Base-by-base conservation (phyloP, 2,113 vertebrate species). In the Coreoperca whiteheadi region DNA sequence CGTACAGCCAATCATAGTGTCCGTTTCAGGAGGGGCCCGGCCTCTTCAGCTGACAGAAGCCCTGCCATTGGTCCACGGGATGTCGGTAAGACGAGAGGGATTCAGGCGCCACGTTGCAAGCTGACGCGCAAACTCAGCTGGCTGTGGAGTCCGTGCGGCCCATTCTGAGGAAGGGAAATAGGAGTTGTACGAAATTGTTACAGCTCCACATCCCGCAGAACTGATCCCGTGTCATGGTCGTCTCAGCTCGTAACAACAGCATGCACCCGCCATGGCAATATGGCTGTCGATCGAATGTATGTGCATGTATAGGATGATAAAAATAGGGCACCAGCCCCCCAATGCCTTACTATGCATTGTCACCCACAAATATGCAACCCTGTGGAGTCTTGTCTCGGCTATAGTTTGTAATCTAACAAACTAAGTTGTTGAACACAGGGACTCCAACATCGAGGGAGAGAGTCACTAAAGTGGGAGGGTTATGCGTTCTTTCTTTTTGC, bases 21-120 rank as follows among this genome's bases (percentile, higher is more conserved):
- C 11, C 57, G 57, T 91, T 90, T 83, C 75, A 78, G 1, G 21
- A 3, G 4, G 2, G 3, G 25, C 16, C 65, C 82, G 1, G 54
- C 79, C 64, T 41, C 21, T 0, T 72, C 54, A 59, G 11, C 20
- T 74, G 69, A 25, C 9, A 85, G 50, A 1, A 28, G 6, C 28
- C 15, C 75, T 50, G 48, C 82, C 18, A 96, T 96, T 96, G 95
- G 95, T 77, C 81, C 14, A 51, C 21, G 53, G 51, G 15, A 28
- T 59, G 85, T 87, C 88, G 28, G 82, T 87, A 84, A 92, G 61
- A 1, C 1, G 50, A 88, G 83, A 90, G 30, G 68, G 81, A 79
- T 81, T 71, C 73, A 60, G 81, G 86, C 95, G 97, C 96, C 97
- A 97, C 97, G 96, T 97, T 93, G 94, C 94, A 95, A 87, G 72